Evolutionary conservation across 2,113 vertebrate species (phyloP), one percentile per base, ranked within the genome.

Genomic region (Ammodramus savannarum): DNA sequence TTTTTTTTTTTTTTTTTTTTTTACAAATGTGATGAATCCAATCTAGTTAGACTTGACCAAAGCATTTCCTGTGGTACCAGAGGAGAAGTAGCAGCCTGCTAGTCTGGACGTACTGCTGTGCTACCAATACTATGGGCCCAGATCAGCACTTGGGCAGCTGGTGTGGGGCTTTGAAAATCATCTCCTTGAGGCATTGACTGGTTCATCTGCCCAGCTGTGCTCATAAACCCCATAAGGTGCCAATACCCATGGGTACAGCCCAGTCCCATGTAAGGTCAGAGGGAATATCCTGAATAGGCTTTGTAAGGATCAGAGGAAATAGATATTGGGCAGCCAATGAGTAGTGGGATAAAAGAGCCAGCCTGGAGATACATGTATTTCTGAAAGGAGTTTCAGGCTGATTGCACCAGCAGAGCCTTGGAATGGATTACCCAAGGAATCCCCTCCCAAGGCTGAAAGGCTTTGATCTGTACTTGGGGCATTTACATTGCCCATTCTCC

Each of bases 141-240:
- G 48, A 44, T 63, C 49, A 48, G 43, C 0, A 0, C 41, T 6
- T 4, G 21, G 41, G 7, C 18, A 12, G 2, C 21, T 7, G 27
- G 1, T 22, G 26, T 6, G 32, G 38, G 51, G 19, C 17, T 59
- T 16, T 63, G 13, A 26, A 54, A 54, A 78, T 27, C 46, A 21
- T 18, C 16, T 76, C 38, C 27, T 19, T 48, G 38, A 27, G 38
- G 54, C 7, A 31, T 48, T 39, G 49, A 26, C 21, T 54, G 41
- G 16, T 44, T 61, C 41, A 69, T 32, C 39, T 65, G 7, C 27
- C n/a, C 36, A 22, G 19, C 7, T 3, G 6, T 34, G 17, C 55
- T 72, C 5, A 5, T 12, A 48, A 51, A 39, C 9, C 31, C 23
- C 25, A 14, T 4, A 17, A 48, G 34, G 18, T 51, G 32, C 23